Conservation (phyloP, 2,888 invertebrate species). For the Drosophila niveifrons region DNA sequence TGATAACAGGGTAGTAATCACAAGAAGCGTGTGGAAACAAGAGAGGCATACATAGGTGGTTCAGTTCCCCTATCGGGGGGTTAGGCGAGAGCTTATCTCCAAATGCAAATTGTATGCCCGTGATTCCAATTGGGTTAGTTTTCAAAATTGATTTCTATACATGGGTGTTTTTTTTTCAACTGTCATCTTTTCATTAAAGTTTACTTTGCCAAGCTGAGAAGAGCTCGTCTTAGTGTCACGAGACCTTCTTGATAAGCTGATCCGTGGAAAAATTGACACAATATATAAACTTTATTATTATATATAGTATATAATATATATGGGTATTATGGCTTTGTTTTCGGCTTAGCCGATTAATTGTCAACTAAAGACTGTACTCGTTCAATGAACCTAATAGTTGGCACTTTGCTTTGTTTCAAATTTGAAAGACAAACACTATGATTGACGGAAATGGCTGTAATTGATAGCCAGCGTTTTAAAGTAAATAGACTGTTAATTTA, state of each 20-base stretch:
- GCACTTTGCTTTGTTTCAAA: constrained; percentile 16
- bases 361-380: constrained; percentile 27
- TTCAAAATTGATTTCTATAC: constrained; percentile 14
- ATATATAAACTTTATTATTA: constrained; percentile 4
- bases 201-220: constrained; percentile 10
- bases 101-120: constrained; percentile 65
- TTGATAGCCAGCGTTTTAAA: neutral
- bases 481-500: neutral
- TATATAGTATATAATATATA: constrained; percentile 1
- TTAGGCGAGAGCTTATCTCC: constrained; percentile 42
- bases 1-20: constrained; percentile 62
- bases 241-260: constrained; percentile 40
- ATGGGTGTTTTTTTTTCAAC: neutral
- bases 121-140: constrained; percentile 53
- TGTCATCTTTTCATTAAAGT: constrained; percentile 26
- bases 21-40: constrained; percentile 49
- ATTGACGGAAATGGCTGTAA: neutral
- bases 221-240: constrained; percentile 30
- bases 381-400: constrained; percentile 42
- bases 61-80: constrained; percentile 34
- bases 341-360: constrained; percentile 12
- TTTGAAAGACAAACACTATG: constrained; percentile 1
- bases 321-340: constrained; percentile 43
- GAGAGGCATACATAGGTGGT: constrained; percentile 31
- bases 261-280: constrained; percentile 18